phyloP scores from a whole-genome alignment of 2,797 vertebrate species.

The Strix occidentalis region DNA sequence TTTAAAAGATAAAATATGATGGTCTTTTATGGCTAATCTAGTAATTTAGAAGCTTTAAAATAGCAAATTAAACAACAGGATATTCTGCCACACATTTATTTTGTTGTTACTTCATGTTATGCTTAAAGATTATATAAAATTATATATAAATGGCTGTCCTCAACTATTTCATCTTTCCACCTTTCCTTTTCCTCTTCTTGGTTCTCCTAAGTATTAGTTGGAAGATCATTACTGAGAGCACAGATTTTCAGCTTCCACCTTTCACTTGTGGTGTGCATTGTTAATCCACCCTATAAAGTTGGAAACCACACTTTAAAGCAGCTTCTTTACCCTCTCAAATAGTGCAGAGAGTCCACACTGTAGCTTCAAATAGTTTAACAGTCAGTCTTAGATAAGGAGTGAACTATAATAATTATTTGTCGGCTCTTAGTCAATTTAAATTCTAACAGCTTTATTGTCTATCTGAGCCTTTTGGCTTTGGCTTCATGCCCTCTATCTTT shows the following conservation, averaged over 20 bases:
- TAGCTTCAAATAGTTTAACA: neutral
- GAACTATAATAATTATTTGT: neutral
- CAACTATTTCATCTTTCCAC: neutral
- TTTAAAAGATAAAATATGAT: neutral
- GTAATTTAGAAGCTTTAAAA: neutral
- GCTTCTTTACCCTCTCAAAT: neutral
- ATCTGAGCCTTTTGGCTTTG: neutral
- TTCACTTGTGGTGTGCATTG: neutral
- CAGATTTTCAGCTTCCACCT: neutral
- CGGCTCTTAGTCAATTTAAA: neutral
- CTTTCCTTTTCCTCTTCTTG: neutral
- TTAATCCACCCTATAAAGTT: neutral
- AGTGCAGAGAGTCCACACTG: neutral
- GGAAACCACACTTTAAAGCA: neutral
- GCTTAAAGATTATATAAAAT: neutral
- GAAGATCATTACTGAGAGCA: neutral
- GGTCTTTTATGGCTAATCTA: neutral
- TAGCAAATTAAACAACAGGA: neutral
- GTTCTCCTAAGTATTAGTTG: neutral
- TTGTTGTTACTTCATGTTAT: neutral
- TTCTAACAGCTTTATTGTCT: neutral
- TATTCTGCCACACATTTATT: neutral
- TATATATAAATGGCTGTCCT: neutral
- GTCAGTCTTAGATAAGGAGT: neutral
- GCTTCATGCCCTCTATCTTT: neutral